A percentile compares a stretch with the other conserved stretches of the same genome.
Conservation (phyloP, 1,140 invertebrate species). For the Ips nitidus region DNA sequence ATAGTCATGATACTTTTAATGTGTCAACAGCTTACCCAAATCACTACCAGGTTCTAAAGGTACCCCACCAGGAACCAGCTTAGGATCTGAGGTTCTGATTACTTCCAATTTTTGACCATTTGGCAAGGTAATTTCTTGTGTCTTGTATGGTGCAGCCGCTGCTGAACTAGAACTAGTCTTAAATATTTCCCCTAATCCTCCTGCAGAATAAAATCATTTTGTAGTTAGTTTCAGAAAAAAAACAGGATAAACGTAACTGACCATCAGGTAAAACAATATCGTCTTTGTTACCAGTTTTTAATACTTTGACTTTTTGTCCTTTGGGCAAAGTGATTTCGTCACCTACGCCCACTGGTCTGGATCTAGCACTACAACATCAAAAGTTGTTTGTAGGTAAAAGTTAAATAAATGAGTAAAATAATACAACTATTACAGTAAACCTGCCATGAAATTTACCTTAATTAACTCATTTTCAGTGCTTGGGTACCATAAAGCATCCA, state of each 20-base stretch:
- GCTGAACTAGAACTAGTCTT: constrained; percentile 28
- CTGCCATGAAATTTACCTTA: too few species aligned
- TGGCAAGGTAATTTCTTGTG: constrained; percentile 65
- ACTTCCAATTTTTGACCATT: constrained; percentile 74
- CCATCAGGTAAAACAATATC: constrained; percentile 70
- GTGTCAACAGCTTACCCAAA: constrained; percentile 26
- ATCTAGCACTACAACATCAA: background rate
- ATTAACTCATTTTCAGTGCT: too few species aligned
- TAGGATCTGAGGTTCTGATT: constrained; percentile 65
- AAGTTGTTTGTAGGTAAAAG: too few species aligned
- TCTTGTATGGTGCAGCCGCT: constrained; percentile 31
- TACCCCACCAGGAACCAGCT: constrained; percentile 56
- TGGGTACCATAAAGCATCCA: too few species aligned
- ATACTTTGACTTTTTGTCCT: constrained; percentile 72
- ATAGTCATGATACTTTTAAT: background rate
- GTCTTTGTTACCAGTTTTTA: constrained; percentile 59
- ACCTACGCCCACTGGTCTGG: constrained; percentile 37
- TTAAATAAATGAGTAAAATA: too few species aligned
- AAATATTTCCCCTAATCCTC: constrained; percentile 58
- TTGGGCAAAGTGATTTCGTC: constrained; percentile 66
- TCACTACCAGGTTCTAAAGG: constrained; percentile 44
- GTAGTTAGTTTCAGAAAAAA: constrained; percentile 1
- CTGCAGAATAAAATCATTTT: constrained; percentile 16
- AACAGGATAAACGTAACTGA: constrained; percentile 49
- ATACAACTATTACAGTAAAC: too few species aligned